These are phyloP conservation scores for Parnassius orleans DNA, from an alignment of 2,888 invertebrate species.

Conservation along the genomic window DNA sequence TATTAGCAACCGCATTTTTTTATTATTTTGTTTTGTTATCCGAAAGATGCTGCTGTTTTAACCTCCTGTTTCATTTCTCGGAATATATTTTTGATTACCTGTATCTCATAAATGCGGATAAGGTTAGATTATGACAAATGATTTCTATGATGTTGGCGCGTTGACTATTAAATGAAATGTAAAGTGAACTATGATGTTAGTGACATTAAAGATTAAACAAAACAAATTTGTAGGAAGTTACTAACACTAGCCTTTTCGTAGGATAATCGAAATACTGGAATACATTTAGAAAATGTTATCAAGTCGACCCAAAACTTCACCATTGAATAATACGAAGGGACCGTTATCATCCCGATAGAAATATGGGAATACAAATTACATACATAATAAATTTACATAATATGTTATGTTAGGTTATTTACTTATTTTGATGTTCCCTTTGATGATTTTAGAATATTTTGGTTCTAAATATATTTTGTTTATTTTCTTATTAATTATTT, in stretches of 20 bases:
- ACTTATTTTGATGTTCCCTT: constrained; percentile 41
- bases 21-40: no score
- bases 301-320: constrained; percentile 70
- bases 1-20: no score
- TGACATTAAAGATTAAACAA: neutral
- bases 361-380: constrained; percentile 73
- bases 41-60: no score
- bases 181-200: no score
- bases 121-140: no score
- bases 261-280: constrained; percentile 23
- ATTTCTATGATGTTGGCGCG: no score
- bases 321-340: constrained; percentile 56
- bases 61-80: no score
- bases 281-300: constrained; percentile 28
- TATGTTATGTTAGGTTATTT: constrained; percentile 65
- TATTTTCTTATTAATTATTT: neutral
- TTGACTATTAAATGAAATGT: no score
- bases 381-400: constrained; percentile 46
- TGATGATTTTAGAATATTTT: no score
- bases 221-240: constrained; percentile 4
- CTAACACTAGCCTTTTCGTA: constrained; percentile 7
- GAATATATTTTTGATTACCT: no score
- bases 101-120: no score
- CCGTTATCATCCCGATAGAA: constrained; percentile 69
- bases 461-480: neutral